Evolutionary conservation across 2,113 vertebrate species (phyloP).

Genomic region (Pungitius pungitius): DNA sequence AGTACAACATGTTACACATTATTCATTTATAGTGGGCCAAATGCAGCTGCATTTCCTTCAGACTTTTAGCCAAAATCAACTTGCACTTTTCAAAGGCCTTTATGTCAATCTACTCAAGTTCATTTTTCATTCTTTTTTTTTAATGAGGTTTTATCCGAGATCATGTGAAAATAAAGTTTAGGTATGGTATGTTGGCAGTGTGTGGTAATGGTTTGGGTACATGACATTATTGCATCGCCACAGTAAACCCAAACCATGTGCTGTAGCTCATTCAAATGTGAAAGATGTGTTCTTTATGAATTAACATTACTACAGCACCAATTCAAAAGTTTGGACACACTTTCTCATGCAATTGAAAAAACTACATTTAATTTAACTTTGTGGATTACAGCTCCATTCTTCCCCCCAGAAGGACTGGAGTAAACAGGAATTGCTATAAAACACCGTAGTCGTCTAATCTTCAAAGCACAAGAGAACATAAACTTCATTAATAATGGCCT

Average conservation of each 20-base stretch:
- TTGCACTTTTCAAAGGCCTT: neutral
- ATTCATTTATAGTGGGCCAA: constrained; percentile 38
- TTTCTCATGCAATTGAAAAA: neutral
- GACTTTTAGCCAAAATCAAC: neutral
- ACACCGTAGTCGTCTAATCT: constrained; percentile 6
- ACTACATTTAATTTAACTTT: neutral
- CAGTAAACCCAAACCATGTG: neutral
- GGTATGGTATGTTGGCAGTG: too few species aligned
- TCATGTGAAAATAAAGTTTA: neutral
- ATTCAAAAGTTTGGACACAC: too few species aligned
- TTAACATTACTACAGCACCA: neutral
- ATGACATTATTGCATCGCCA: neutral
- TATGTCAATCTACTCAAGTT: neutral
- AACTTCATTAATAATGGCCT: constrained; percentile 36
- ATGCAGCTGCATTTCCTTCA: constrained; percentile 13
- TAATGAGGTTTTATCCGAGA: constrained; percentile 1
- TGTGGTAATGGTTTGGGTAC: too few species aligned
- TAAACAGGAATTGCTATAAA: constrained; percentile 8
- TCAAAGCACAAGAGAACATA: constrained; percentile 7
- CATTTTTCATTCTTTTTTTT: neutral
- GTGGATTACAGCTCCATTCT: neutral
- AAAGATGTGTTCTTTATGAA: neutral
- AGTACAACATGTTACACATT: constrained; percentile 23
- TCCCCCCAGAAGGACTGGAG: neutral
- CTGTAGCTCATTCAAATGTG: neutral